phyloP scores from a whole-genome alignment of 2,888 invertebrate species.

The Elysia crispata region DNA sequence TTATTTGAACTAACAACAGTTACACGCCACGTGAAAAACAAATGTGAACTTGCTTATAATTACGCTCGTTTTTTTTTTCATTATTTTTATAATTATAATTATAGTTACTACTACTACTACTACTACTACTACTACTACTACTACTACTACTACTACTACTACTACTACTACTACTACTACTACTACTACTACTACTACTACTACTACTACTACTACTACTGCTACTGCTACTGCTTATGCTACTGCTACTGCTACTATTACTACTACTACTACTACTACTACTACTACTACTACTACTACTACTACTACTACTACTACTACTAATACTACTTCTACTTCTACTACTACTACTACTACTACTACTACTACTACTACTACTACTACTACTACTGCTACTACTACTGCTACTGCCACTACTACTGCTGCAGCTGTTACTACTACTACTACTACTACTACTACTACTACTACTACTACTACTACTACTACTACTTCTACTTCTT shows the following conservation, averaged over 20 bases:
- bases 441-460: too few relatives aligned
- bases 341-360: slow-evolving; percentile 45
- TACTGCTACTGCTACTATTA: too few relatives aligned
- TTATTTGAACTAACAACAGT: too few relatives aligned
- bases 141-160: slow-evolving; percentile 46
- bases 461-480: slow-evolving; percentile 25
- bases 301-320: too few relatives aligned
- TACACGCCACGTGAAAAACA: slow-evolving; percentile 43
- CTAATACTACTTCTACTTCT: too few relatives aligned
- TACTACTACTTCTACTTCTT: slow-evolving; percentile 27
- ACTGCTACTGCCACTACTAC: slow-evolving; percentile 39
- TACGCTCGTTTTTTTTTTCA: too few relatives aligned
- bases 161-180: slow-evolving; percentile 37
- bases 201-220: too few relatives aligned
- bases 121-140: slow-evolving; percentile 48
- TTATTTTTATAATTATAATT: slow-evolving; percentile 17
- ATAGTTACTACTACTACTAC: slow-evolving; percentile 42
- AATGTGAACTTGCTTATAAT: slow-evolving; percentile 15
- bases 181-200: slow-evolving; percentile 43
- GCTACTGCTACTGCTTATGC: too few relatives aligned
- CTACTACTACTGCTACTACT: slow-evolving; percentile 48
- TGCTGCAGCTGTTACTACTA: too few relatives aligned
- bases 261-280: slow-evolving; percentile 34
- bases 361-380: slow-evolving; percentile 46
- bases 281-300: slow-evolving; percentile 36